Evolutionary conservation across 2,888 invertebrate species (phyloP).

Genomic region (Rhamphomyia laevipes): DNA sequence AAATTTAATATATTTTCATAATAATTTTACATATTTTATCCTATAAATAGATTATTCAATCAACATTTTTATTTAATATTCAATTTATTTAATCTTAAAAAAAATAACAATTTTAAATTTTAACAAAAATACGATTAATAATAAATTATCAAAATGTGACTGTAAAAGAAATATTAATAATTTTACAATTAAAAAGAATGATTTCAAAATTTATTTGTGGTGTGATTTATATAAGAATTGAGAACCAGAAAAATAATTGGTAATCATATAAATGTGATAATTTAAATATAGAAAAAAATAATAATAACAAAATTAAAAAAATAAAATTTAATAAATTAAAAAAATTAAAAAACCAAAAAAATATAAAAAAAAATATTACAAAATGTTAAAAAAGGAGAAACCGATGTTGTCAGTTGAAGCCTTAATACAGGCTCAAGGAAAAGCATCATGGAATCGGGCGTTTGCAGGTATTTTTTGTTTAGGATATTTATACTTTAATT

Average conservation of each 20-base stretch:
- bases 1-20: too few relatives aligned
- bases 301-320: neutral
- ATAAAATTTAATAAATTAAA: neutral
- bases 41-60: too few relatives aligned
- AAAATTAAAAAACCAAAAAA: slow-evolving; percentile 5
- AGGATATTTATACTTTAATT: too few relatives aligned
- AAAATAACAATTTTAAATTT: too few relatives aligned
- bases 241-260: neutral
- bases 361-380: slow-evolving; percentile 9
- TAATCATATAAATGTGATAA: neutral
- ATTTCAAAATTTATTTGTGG: neutral
- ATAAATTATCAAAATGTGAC: too few relatives aligned
- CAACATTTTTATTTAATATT: too few relatives aligned
- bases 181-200: too few relatives aligned
- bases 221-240: neutral
- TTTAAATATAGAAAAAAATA: neutral
- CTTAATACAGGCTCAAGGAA: slow-evolving; percentile 19
- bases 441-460: slow-evolving; percentile 17
- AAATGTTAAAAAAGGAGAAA: slow-evolving; percentile 20
- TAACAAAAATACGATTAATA: too few relatives aligned
- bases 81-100: too few relatives aligned
- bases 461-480: slow-evolving; percentile 16
- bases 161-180: too few relatives aligned
- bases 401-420: slow-evolving; percentile 20
- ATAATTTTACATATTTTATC: too few relatives aligned